phyloP scores from a whole-genome alignment of 2,797 vertebrate genomes.

The Cirrhinus mrigala region DNA sequence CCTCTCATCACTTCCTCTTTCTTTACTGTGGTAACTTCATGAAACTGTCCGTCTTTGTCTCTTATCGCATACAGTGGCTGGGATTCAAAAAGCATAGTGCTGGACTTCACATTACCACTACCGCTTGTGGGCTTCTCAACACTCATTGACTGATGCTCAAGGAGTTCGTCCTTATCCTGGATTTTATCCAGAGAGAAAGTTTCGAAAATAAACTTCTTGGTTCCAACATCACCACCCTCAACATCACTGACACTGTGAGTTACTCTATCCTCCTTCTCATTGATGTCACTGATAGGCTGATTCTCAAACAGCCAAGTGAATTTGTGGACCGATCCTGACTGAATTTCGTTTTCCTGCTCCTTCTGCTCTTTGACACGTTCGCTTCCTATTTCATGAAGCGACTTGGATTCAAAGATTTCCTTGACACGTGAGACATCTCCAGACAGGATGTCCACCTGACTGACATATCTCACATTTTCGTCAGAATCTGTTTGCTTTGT shows the following conservation, averaged over 20 bases:
- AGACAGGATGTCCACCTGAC: conserved; percentile 86
- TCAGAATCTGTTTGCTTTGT: conserved; percentile 79
- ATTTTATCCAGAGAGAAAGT: conserved; percentile 91
- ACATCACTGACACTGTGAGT: conserved; percentile 83
- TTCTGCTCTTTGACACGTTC: conserved; percentile 80
- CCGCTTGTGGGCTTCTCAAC: conserved; percentile 68
- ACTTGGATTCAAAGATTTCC: conserved; percentile 88
- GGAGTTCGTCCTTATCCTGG: conserved; percentile 81
- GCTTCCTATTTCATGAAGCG: conserved; percentile 84
- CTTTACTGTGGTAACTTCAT: conserved; percentile 92
- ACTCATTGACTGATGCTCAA: conserved; percentile 78
- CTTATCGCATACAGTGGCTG: conserved; percentile 91
- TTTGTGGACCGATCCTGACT: conserved; percentile 85
- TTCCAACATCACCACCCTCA: conserved; percentile 87
- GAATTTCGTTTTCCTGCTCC: conserved; percentile 82
- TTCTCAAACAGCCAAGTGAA: conserved; percentile 93
- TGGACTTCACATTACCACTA: conserved; percentile 90
- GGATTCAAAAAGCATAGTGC: conserved; percentile 93
- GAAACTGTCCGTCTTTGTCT: conserved; percentile 90
- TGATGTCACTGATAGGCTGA: conserved; percentile 85
- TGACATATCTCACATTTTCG: conserved; percentile 77
- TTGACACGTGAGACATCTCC: conserved; percentile 91
- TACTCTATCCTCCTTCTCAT: conserved; percentile 74
- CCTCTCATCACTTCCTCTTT: conserved; percentile 91
- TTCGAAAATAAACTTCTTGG: conserved; percentile 90